Evolutionary conservation across 2,113 vertebrate genomes (phyloP), one percentile per base, ranked within the genome.

Genomic region (Scopus umbretta): DNA sequence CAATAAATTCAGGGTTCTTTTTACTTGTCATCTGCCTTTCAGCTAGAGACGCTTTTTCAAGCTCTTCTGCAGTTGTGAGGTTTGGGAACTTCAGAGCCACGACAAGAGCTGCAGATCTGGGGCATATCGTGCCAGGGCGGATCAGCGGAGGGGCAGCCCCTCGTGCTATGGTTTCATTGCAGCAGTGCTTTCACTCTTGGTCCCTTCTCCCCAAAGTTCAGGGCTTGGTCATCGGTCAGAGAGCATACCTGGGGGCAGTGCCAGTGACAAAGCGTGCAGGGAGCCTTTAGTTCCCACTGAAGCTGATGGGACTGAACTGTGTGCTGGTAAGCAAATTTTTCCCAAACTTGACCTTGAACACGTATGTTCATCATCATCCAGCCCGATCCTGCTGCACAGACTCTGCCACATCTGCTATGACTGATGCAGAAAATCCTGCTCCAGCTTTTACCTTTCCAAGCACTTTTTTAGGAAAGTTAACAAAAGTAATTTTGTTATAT

Each of bases 151-250:
- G 32, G 52, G 65, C 3, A 1, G 42, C 36, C n/a, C 43, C 70
- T 26, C 10, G 7, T 1, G 15, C 55, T 5, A 34, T 3, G 1
- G 2, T 32, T 2, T 5, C 34, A 2, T 9, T 0, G 1, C 3
- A 3, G 6, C 6, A 5, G 4, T 30, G 7, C 5, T 50, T 49
- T 19, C n/a, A 3, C 53, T 16, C 49, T 2, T 1, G 5, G 6
- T 9, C 42, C 52, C 58, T 5, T 10, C 36, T 32, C 8, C 4
- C 67, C 56, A 4, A 15, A 70, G 25, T 14, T 40, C 42, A 3
- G 50, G 70, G 23, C 45, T 21, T 4, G 32, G 47, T 7, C 38
- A 3, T 19, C 2, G 29, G 20, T 9, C 52, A 5, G 36, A 5
- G 70, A 56, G 10, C 22, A 40, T 73, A 9, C 18, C 42, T 9